Percentiles rank a stretch among this genome's conserved stretches.
Evolutionary conservation across 2,797 vertebrate species (phyloP).

Genomic region (Neostethus bicornis): DNA sequence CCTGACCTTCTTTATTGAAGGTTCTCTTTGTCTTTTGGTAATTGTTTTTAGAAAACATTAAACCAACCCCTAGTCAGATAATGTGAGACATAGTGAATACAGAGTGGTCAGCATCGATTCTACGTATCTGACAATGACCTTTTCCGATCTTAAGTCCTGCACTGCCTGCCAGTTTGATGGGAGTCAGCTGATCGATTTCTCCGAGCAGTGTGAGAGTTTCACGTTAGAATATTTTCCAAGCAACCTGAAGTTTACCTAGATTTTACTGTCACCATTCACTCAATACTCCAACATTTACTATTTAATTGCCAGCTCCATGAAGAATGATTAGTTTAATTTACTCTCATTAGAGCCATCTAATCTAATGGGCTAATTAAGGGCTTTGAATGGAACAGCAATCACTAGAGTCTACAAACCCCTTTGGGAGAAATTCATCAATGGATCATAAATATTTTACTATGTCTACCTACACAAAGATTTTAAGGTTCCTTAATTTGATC

Average conservation of each 20-base stretch:
- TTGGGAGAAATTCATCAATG: conserved; percentile 67
- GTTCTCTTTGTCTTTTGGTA: conserved; percentile 67
- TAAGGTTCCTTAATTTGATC: conserved; percentile 56
- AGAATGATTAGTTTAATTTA: conserved; percentile 77
- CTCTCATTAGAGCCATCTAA: conserved; percentile 71
- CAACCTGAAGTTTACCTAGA: conserved; percentile 52
- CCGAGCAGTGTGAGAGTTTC: conserved; percentile 51
- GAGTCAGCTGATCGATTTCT: conserved; percentile 69
- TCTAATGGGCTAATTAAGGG: conserved; percentile 78
- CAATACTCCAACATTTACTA: conserved; percentile 78
- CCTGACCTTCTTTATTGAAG: conserved; percentile 65
- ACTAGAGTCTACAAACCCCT: conserved; percentile 56
- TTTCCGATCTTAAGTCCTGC: conserved; percentile 71
- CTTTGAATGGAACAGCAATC: conserved; percentile 71
- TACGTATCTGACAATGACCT: conserved; percentile 78
- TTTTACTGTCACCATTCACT: conserved; percentile 53
- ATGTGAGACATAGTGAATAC: conserved; percentile 71
- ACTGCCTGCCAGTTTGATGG: conserved; percentile 70
- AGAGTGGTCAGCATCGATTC: conserved; percentile 76
- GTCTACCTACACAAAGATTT: conserved; percentile 66
- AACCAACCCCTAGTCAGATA: conserved; percentile 52
- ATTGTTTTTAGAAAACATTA: conserved; percentile 68
- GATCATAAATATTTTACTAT: conserved; percentile 78
- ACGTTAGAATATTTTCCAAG: conserved; percentile 35
- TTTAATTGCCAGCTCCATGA: conserved; percentile 69